Conservation (phyloP, 1,140 invertebrate genomes). For the Leptinotarsa lineolata region DNA sequence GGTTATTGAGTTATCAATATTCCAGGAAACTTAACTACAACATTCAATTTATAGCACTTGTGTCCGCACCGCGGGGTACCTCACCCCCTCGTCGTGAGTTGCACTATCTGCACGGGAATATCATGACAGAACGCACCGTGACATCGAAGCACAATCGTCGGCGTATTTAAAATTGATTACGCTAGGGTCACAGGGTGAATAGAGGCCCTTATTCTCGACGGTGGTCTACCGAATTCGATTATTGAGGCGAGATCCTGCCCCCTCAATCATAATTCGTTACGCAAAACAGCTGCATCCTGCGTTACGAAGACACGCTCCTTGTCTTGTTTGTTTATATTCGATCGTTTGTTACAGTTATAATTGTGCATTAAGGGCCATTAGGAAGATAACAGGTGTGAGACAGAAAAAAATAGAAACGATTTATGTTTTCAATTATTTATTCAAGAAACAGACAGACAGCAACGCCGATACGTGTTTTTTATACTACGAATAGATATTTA, state of each 20-base stretch:
- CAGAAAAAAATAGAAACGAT: too few relatives aligned
- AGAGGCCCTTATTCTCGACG: conserved; percentile 20
- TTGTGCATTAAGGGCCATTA: too few relatives aligned
- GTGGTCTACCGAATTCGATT: conserved; percentile 30
- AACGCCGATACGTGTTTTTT: too few relatives aligned
- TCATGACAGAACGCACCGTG: conserved; percentile 22
- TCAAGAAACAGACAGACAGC: too few relatives aligned
- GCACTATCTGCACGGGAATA: background rate
- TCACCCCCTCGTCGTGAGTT: background rate
- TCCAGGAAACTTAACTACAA: background rate
- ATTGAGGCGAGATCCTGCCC: conserved; percentile 30
- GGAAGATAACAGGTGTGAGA: too few relatives aligned
- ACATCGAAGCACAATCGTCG: conserved; percentile 26
- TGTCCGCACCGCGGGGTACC: background rate
- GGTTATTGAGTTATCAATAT: background rate
- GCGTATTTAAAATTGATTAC: conserved; percentile 37
- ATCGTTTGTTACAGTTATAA: background rate
- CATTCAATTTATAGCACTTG: conserved; percentile 8
- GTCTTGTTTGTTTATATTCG: conserved; percentile 2
- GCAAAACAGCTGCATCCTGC: conserved; percentile 48
- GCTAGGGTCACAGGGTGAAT: conserved; percentile 33
- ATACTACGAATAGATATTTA: too few relatives aligned
- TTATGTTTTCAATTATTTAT: too few relatives aligned
- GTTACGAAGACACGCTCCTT: background rate
- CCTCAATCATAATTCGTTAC: conserved; percentile 45